phyloP scores from a whole-genome alignment of 2,888 invertebrate genomes.

The Sinotaia quadrata region DNA sequence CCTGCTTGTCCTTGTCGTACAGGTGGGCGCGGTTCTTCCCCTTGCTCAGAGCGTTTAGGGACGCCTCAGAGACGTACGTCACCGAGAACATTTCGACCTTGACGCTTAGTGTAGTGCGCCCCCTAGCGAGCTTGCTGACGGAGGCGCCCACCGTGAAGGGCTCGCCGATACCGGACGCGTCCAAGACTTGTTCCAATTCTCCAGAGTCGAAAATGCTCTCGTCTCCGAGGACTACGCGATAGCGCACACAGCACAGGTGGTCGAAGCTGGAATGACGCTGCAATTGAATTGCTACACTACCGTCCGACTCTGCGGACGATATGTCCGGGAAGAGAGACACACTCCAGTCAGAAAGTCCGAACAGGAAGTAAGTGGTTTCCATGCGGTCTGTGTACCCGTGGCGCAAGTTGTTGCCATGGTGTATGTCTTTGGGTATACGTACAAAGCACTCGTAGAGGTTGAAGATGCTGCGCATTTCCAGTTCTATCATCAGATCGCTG shows the following conservation, averaged over 20 bases:
- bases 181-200: slow-evolving; percentile 62
- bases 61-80: slow-evolving; percentile 79
- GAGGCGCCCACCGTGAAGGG: slow-evolving; percentile 60
- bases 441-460: slow-evolving; percentile 84
- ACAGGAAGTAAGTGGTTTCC: slow-evolving; percentile 82
- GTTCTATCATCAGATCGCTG: slow-evolving; percentile 85
- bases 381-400: slow-evolving; percentile 62
- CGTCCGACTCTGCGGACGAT: slow-evolving; percentile 58
- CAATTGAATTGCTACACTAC: slow-evolving; percentile 73
- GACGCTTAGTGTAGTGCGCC: slow-evolving; percentile 75
- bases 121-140: slow-evolving; percentile 53
- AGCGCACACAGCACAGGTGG: slow-evolving; percentile 83
- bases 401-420: slow-evolving; percentile 29
- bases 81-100: slow-evolving; percentile 84
- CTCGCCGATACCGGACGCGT: slow-evolving; percentile 62
- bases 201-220: slow-evolving; percentile 63
- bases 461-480: slow-evolving; percentile 78
- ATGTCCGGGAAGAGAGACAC: slow-evolving; percentile 72
- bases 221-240: slow-evolving; percentile 75
- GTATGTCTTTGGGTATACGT: slow-evolving; percentile 74
- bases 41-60: slow-evolving; percentile 58
- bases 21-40: slow-evolving; percentile 74
- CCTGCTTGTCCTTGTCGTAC: slow-evolving; percentile 87
- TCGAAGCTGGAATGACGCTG: slow-evolving; percentile 86
- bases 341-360: slow-evolving; percentile 88